Evolutionary conservation across 2,888 invertebrate genomes (phyloP).

Genomic region (Nephrotoma guestfalica): DNA sequence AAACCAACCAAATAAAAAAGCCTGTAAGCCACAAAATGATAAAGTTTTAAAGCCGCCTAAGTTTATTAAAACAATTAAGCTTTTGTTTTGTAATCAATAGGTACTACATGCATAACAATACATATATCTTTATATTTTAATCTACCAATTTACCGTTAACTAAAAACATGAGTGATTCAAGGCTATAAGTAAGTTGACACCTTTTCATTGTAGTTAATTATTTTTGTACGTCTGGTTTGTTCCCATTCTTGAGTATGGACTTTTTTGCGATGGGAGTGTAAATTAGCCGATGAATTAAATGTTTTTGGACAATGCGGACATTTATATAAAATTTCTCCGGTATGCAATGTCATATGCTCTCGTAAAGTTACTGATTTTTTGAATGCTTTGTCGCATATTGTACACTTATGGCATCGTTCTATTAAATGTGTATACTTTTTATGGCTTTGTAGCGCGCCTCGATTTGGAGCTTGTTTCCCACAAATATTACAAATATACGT

Average conservation of each 20-base stretch:
- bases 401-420: conserved; percentile 24
- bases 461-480: conserved; percentile 18
- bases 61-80: too few relatives aligned
- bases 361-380: conserved; percentile 17
- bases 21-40: too few relatives aligned
- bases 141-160: too few relatives aligned
- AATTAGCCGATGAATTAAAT: conserved; percentile 31
- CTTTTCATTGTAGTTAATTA: background rate
- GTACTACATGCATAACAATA: too few relatives aligned
- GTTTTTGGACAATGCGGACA: conserved; percentile 30
- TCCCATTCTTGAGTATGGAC: conserved; percentile 28
- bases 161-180: too few relatives aligned
- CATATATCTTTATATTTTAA: too few relatives aligned
- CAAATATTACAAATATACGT: conserved; percentile 25
- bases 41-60: too few relatives aligned
- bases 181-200: background rate
- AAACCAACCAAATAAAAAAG: too few relatives aligned
- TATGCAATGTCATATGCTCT: conserved; percentile 32
- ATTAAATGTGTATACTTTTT: conserved; percentile 26
- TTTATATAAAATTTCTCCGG: conserved; percentile 29
- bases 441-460: conserved; percentile 25
- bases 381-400: conserved; percentile 27
- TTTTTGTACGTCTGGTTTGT: conserved; percentile 10
- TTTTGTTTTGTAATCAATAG: too few relatives aligned
- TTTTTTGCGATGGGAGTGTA: conserved; percentile 30